Conservation (phyloP, 2,888 invertebrate species). For the Cyaniris semiargus region DNA sequence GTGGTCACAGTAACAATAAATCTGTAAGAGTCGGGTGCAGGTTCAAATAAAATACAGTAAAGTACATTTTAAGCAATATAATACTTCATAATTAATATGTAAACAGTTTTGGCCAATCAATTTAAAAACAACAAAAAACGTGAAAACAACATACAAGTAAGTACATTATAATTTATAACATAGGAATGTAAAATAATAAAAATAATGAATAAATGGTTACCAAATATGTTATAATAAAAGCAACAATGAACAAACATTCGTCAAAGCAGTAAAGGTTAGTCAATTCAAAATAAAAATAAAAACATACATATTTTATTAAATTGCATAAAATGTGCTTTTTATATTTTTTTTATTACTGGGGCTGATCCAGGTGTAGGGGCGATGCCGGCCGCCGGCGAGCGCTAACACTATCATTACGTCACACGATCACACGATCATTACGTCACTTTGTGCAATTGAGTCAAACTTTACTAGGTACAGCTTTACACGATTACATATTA, state of each 20-base stretch:
- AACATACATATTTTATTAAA: conserved; percentile 4
- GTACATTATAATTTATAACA: background rate
- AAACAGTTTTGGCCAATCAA: background rate
- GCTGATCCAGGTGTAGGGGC: conserved; percentile 14
- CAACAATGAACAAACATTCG: background rate
- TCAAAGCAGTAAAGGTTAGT: background rate
- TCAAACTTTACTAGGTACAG: background rate
- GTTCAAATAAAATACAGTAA: background rate
- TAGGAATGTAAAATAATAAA: background rate
- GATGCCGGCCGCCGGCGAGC: background rate
- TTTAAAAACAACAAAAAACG: background rate
- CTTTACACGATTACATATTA: background rate
- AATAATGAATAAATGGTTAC: background rate
- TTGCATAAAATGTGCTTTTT: conserved; percentile 29
- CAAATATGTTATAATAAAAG: background rate
- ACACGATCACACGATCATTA: background rate
- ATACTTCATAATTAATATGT: background rate
- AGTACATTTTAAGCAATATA: conserved; percentile 29
- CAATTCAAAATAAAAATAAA: background rate
- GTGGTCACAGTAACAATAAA: background rate
- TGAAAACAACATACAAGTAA: background rate
- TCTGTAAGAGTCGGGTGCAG: background rate
- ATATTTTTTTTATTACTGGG: background rate
- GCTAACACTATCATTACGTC: background rate
- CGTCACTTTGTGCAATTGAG: conserved; percentile 20